Base-by-base conservation (phyloP, 2,888 invertebrate genomes). In the Mongoloraphidia duomilia region DNA sequence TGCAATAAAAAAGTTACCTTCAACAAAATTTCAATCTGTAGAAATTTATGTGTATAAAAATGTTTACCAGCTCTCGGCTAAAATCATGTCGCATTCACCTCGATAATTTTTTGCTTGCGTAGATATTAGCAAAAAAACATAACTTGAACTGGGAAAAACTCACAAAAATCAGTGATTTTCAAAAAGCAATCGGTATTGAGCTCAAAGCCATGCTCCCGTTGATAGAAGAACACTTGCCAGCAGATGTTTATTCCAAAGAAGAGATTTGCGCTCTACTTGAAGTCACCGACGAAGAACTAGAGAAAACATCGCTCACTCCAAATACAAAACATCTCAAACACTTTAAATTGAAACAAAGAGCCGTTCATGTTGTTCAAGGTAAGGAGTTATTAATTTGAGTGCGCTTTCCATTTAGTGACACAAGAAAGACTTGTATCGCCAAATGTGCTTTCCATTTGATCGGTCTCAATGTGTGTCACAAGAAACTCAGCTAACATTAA, bases 291-390 rank as follows among this genome's bases (percentile, higher is more conserved):
- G 71, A 75, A 34, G 77, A 81, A 58, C 70, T 94, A 56, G 76
- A 80, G 53, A 70, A 76, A 33, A 73, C 72, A 55, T 79, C 82
- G 55, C 69, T 91, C 44, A 79, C 79, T 42, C 65, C 70, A 49
- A 79, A 82, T 59, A 84, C 84, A 11, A 67, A 67, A 49, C 65
- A 77, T 53, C 72, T 84, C 58, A 62, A 71, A 54, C 70, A 73
- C 56, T 88, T 90, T 61, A 85, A 90, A 66, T 72, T 97, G 36
- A 75, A 77, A 54, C 84, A 94, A 62, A 78, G 98, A 55, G 90
- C 93, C 4, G 69, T 83, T 34, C 97, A 98, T 64, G 96, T 97
- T 12, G 83, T 84, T 59, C 76, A 81, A 74, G 84, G 83, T 82
- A 65, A 65, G 62, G 53, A 9, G 17, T 40, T 12, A 42, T 9